Evolutionary conservation across 1,140 invertebrate genomes (phyloP).

Genomic region (Microvelia longipes): DNA sequence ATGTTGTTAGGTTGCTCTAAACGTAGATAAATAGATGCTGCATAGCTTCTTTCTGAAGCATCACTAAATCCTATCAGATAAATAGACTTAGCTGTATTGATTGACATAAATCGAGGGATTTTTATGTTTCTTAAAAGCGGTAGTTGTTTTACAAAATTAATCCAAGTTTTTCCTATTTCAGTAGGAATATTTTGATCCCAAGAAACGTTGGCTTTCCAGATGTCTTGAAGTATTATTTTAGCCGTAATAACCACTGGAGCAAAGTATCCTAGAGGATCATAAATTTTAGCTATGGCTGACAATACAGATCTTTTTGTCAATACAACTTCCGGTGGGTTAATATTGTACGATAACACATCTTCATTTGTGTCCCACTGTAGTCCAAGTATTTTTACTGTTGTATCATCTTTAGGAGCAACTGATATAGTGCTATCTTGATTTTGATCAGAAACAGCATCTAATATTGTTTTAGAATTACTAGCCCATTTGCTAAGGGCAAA

Average conservation of each 20-base stretch:
- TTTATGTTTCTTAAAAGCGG: background rate
- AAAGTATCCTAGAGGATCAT: background rate
- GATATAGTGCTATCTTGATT: background rate
- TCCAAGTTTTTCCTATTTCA: too few relatives aligned
- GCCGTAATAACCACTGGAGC: background rate
- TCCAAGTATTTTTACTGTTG: background rate
- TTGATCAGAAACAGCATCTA: background rate
- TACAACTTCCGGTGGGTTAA: background rate
- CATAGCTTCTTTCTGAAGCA: background rate
- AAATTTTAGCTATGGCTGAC: background rate
- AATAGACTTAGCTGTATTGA: background rate
- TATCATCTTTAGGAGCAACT: too few relatives aligned
- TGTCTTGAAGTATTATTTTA: background rate
- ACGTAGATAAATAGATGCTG: background rate
- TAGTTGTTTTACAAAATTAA: background rate
- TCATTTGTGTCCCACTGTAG: background rate
- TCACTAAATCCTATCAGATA: background rate
- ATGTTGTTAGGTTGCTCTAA: background rate
- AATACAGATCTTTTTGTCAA: background rate
- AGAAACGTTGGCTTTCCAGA: background rate
- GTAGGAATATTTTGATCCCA: background rate
- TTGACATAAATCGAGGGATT: background rate
- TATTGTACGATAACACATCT: background rate
- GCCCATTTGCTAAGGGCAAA: slow-evolving; percentile 18
- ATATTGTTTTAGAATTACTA: slow-evolving; percentile 2